Percentiles rank a stretch among this genome's conserved stretches.
These are phyloP conservation scores for Himalopsyche kuldschensis DNA, from an alignment of 2,888 invertebrate species.

Conservation along the genomic window DNA sequence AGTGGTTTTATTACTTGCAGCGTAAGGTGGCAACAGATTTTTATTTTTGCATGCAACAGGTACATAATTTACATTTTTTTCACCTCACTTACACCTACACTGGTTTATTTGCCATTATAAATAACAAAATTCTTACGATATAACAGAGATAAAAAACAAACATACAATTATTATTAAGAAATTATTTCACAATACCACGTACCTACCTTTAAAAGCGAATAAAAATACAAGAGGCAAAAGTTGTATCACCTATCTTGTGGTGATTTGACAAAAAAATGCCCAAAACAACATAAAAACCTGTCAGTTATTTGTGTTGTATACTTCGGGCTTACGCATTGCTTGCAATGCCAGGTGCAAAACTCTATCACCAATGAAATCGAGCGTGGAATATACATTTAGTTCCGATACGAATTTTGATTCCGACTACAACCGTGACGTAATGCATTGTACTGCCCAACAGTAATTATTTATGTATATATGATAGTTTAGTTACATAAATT, in stretches of 20 bases:
- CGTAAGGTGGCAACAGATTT: not conserved
- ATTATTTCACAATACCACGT: not conserved
- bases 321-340: not conserved
- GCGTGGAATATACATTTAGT: slow-evolving; percentile 11
- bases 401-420: slow-evolving; percentile 16
- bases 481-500: not conserved
- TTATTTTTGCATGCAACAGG: not conserved
- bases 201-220: not conserved
- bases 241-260: not conserved
- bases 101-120: not conserved
- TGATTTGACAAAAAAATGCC: not conserved
- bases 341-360: slow-evolving; percentile 8
- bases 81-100: not conserved
- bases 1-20: not conserved
- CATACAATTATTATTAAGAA: not conserved
- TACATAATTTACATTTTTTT: not conserved
- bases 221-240: not conserved
- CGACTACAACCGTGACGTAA: not conserved
- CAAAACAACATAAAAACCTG: not conserved
- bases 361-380: slow-evolving; percentile 1
- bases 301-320: not conserved
- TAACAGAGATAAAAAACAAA: not conserved
- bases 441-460: not conserved
- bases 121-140: not conserved
- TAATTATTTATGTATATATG: not conserved